These are phyloP conservation scores for Ganaspis brasiliensis DNA, from an alignment of 2,888 invertebrate species.

Conservation along the genomic window DNA sequence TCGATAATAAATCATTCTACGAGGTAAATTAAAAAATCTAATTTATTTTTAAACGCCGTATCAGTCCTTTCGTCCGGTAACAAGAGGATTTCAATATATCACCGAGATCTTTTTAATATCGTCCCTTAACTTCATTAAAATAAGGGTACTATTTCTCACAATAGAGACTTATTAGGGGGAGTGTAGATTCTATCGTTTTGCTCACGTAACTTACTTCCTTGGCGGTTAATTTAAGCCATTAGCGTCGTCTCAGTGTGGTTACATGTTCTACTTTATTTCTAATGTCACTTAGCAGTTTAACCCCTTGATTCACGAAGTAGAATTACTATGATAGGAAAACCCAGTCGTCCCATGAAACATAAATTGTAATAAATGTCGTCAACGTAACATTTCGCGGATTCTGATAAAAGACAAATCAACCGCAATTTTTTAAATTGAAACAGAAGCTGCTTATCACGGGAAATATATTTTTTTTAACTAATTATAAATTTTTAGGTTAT, in stretches of 20 bases:
- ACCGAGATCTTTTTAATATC: neutral
- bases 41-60: constrained; percentile 17
- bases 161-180: constrained; percentile 37
- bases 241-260: constrained; percentile 20
- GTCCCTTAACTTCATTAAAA: constrained; percentile 29
- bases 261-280: constrained; percentile 41
- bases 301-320: constrained; percentile 5
- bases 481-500: too few species aligned
- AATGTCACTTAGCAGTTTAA: constrained; percentile 35
- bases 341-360: neutral
- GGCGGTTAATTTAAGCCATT: constrained; percentile 38
- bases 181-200: constrained; percentile 38
- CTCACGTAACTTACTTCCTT: constrained; percentile 32
- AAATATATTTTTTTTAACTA: too few species aligned
- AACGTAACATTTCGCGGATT: too few species aligned
- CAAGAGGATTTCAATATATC: neutral
- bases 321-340: neutral
- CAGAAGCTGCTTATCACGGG: too few species aligned
- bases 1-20: too few species aligned
- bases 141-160: constrained; percentile 21
- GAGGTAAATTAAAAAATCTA: neutral
- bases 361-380: neutral
- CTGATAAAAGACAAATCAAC: too few species aligned
- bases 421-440: too few species aligned
- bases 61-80: neutral